Base-by-base conservation (phyloP, 2,797 vertebrate genomes). In the Paramormyrops hopkinsi region DNA sequence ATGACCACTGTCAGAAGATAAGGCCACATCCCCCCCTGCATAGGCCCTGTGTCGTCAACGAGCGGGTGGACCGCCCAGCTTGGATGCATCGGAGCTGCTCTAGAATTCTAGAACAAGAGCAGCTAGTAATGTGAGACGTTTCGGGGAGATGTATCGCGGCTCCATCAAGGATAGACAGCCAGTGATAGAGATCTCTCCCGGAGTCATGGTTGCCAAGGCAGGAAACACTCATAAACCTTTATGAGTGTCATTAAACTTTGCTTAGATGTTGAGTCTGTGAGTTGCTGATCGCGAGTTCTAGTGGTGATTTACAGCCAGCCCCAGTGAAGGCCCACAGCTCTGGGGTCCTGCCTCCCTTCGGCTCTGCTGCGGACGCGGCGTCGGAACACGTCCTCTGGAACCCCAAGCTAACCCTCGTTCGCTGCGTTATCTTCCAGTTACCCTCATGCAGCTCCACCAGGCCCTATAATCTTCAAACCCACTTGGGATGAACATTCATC, bases 171-270 rank as follows among this genome's bases (percentile, higher is more conserved):
- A 96, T 95, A 95, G 95, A 92, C 91, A 92, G 87, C 44, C 89
- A 53, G 90, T 92, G 92, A 94, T 93, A 93, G 89, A 91, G 91
- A 91, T 91, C 91, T 46, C n/a, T 87, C 85, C 76, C 92, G n/a
- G 37, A 93, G 92, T 91, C 90, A 90, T 90, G 91, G 76, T 54
- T 90, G 90, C 83, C 92, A 93, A 46, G 90, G 93, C 95, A 92
- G 93, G 90, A 91, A 92, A 92, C 89, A 92, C 92, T 90, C 93
- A 95, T 96, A 96, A 96, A 96, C 91, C 93, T 96, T 95, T 96
- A 93, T 92, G 92, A 92, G 93, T 76, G 41, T 93, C 94, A 95
- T 96, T 96, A 96, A 96, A 95, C 93, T 94, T 95, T 95, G 95
- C 94, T 95, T 95, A 93, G 94, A 94, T 94, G 94, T 94, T 94